phyloP scores from a whole-genome alignment of 2,888 invertebrate genomes.

The Cephonodes hylas region DNA sequence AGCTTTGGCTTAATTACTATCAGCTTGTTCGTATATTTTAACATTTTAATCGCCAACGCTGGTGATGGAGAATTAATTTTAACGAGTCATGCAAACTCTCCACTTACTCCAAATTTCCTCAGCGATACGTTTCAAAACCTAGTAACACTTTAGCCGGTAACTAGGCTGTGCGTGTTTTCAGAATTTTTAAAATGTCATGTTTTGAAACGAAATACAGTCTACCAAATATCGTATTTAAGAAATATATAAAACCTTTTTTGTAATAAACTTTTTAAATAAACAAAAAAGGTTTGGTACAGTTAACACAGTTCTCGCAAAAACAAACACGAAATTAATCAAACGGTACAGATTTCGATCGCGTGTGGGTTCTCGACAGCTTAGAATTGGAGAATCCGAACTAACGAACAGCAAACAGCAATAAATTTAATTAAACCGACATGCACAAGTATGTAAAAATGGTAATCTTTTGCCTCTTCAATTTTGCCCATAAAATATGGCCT shows the following conservation, averaged over 20 bases:
- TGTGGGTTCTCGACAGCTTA: neutral
- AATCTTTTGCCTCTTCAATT: neutral
- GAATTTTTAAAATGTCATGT: neutral
- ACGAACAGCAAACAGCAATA: neutral
- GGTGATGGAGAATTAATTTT: constrained; percentile 23
- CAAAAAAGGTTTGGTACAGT: neutral
- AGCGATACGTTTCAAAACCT: neutral
- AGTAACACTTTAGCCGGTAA: neutral
- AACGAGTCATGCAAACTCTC: constrained; percentile 9
- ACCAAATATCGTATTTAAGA: neutral
- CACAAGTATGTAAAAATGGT: neutral
- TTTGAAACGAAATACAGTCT: neutral
- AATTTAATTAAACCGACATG: neutral
- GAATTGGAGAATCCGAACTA: neutral
- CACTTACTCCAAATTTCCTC: neutral
- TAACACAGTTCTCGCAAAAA: neutral
- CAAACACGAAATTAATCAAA: neutral
- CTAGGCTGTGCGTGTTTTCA: neutral
- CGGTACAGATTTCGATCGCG: constrained; percentile 1
- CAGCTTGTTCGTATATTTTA: constrained; percentile 30
- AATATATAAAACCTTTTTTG: neutral
- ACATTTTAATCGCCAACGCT: constrained; percentile 21
- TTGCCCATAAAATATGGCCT: neutral
- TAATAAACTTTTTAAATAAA: neutral
- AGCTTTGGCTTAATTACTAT: constrained; percentile 45